A percentile compares a stretch with the other conserved stretches of the same genome.
Conservation (phyloP, 1,140 invertebrate genomes). For the Pararge aegeria region DNA sequence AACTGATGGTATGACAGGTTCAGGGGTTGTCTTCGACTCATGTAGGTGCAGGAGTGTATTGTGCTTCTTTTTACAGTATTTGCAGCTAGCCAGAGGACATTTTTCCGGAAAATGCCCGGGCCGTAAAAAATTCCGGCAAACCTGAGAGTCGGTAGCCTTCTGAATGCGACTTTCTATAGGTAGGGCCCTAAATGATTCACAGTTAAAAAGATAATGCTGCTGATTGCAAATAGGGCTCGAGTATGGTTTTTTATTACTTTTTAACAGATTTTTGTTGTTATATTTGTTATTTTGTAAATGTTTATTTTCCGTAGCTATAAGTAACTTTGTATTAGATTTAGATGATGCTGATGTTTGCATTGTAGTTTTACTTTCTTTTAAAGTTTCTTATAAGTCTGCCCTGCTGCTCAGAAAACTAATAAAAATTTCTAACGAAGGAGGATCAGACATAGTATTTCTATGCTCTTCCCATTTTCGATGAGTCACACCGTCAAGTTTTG, state of each 20-base stretch:
- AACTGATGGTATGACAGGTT: too few relatives aligned
- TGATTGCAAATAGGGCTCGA: constrained; percentile 24
- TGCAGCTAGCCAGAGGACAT: background rate
- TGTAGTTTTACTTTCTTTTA: background rate
- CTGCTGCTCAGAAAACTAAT: constrained; percentile 19
- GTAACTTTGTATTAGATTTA: background rate
- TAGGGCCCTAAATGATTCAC: constrained; percentile 26
- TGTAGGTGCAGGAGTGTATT: background rate
- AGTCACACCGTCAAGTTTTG: constrained; percentile 23
- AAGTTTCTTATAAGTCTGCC: background rate
- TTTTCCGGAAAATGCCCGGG: background rate
- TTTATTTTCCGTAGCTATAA: background rate
- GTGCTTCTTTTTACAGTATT: background rate
- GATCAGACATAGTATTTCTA: constrained; percentile 15
- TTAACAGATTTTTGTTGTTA: background rate
- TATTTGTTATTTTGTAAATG: background rate
- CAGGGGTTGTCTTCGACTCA: background rate
- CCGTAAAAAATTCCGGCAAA: background rate
- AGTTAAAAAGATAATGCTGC: constrained; percentile 27
- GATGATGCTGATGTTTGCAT: background rate
- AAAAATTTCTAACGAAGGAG: constrained; percentile 15
- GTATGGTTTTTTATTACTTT: background rate
- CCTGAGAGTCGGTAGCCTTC: constrained; percentile 17
- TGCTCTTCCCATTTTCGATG: constrained; percentile 27
- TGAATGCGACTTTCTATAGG: constrained; percentile 15